Conservation (phyloP, 2,888 invertebrate genomes). For the Phorcus lineatus region DNA sequence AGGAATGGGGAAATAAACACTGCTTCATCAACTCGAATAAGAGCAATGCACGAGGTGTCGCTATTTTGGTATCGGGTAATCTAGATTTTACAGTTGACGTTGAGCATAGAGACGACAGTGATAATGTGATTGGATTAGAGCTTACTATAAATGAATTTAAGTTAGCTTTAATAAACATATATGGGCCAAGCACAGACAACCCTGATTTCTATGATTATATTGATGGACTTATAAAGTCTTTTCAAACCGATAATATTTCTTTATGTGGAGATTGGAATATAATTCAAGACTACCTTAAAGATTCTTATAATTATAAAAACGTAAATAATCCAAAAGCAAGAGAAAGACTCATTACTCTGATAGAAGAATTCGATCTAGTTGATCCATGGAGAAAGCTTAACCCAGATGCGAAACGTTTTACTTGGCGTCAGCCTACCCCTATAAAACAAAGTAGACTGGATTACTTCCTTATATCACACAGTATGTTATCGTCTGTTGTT, state of each 20-base stretch:
- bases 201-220: slow-evolving; percentile 26
- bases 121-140: not conserved
- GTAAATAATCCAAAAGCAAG: slow-evolving; percentile 28
- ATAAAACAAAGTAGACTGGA: slow-evolving; percentile 26
- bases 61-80: not conserved
- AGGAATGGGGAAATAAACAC: slow-evolving; percentile 3
- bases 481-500: not conserved
- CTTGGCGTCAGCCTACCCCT: slow-evolving; percentile 20
- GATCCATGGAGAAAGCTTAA: slow-evolving; percentile 17
- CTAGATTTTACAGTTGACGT: not conserved
- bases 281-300: not conserved
- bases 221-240: not conserved
- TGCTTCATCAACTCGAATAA: not conserved
- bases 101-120: not conserved
- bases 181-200: slow-evolving; percentile 27
- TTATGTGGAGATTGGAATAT: slow-evolving; percentile 30
- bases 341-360: not conserved
- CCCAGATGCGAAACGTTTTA: not conserved
- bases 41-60: not conserved
- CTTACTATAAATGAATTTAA: not conserved
- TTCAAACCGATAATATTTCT: not conserved
- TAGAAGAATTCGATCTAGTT: slow-evolving; percentile 13
- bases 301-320: slow-evolving; percentile 17
- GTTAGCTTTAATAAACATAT: slow-evolving; percentile 25
- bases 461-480: slow-evolving; percentile 21